A percentile compares a stretch with the other conserved stretches of the same genome.
Conservation (phyloP, 2,888 invertebrate genomes). For the Hartigia nigra region DNA sequence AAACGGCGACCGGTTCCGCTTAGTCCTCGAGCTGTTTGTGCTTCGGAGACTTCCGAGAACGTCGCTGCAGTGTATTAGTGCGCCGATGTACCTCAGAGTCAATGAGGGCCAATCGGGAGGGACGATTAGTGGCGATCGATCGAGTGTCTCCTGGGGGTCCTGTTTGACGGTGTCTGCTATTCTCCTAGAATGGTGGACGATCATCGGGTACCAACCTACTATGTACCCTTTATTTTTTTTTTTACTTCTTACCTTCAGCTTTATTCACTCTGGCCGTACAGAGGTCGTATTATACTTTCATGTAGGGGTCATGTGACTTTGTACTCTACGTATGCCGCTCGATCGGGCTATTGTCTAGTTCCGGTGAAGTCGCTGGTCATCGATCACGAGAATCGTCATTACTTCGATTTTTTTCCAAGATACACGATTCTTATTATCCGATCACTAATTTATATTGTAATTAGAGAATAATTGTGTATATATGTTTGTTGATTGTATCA, state of each 20-base stretch:
- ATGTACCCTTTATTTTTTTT: too few species aligned
- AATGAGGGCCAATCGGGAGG: not conserved
- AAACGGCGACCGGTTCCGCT: conserved; percentile 5
- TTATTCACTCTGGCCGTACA: too few species aligned
- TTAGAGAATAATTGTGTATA: not conserved
- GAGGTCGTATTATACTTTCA: too few species aligned
- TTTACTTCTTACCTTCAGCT: too few species aligned
- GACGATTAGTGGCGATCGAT: not conserved
- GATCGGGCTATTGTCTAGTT: conserved; percentile 18
- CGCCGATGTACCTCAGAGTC: not conserved
- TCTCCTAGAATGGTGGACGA: too few species aligned
- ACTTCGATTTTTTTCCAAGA: not conserved
- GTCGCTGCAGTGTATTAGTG: not conserved
- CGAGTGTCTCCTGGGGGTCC: not conserved
- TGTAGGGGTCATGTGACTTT: not conserved
- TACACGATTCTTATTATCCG: not conserved
- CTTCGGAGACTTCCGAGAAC: conserved; percentile 19
- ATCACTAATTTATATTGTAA: not conserved
- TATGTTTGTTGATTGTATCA: not conserved
- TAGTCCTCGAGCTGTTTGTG: conserved; percentile 24
- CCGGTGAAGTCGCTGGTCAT: conserved; percentile 1
- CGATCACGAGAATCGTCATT: conserved; percentile 3
- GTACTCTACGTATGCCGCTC: not conserved
- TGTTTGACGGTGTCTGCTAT: too few species aligned
- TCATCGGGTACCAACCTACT: too few species aligned